Evolutionary conservation across 2,797 vertebrate species (phyloP).

Genomic region (Champsocephalus esox): DNA sequence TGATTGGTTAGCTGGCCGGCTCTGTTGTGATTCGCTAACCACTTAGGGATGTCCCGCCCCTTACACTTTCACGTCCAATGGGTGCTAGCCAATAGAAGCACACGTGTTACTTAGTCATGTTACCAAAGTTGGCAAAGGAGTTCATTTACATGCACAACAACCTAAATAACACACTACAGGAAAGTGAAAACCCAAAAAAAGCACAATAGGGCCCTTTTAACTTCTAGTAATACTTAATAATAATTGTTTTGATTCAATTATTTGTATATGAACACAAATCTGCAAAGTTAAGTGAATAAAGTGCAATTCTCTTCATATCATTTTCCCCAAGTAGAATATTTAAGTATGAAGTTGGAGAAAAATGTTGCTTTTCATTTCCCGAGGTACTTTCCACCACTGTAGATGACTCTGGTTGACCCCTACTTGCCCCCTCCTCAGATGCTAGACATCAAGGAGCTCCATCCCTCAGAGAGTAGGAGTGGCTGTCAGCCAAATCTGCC

Average conservation of each 20-base stretch:
- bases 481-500: constrained; percentile 71
- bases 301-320: neutral
- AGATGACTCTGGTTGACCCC: constrained; percentile 60
- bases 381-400: neutral
- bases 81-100: no score
- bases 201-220: no score
- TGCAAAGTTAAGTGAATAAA: neutral
- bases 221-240: neutral
- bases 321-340: neutral
- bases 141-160: no score
- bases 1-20: no score
- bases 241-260: no score
- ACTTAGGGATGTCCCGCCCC: no score
- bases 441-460: constrained; percentile 42
- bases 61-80: no score
- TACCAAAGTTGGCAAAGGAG: no score
- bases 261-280: neutral
- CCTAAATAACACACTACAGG: no score
- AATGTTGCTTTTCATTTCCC: neutral
- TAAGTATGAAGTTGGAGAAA: neutral
- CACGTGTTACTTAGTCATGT: no score
- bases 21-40: no score
- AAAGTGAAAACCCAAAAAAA: no score
- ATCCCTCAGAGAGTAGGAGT: constrained; percentile 65
- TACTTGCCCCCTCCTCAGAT: constrained; percentile 31